These are phyloP conservation scores for Papilio helenus DNA, from an alignment of 1,140 invertebrate genomes.

Conservation along the genomic window DNA sequence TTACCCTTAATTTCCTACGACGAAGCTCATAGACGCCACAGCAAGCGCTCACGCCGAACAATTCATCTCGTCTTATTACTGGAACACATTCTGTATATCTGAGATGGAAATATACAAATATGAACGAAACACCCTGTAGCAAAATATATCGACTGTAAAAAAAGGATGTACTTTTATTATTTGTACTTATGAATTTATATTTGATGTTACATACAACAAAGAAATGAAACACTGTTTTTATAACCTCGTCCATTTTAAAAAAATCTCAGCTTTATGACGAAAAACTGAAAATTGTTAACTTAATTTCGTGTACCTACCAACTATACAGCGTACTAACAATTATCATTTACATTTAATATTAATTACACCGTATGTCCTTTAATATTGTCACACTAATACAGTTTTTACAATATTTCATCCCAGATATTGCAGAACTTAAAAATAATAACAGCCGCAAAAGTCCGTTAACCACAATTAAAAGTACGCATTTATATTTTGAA, in stretches of 20 bases:
- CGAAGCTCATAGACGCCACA: conserved; percentile 76
- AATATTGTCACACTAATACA: conserved; percentile 79
- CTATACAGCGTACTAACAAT: conserved; percentile 63
- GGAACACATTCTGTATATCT: conserved; percentile 76
- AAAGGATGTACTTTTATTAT: neutral
- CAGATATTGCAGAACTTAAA: conserved; percentile 75
- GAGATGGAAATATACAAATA: conserved; percentile 66
- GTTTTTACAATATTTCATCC: conserved; percentile 68
- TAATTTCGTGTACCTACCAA: conserved; percentile 56
- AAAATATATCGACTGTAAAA: neutral
- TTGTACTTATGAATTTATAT: conserved; percentile 1
- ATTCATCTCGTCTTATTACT: conserved; percentile 54
- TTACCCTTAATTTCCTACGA: conserved; percentile 77
- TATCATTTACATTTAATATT: conserved; percentile 51
- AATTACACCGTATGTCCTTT: conserved; percentile 51
- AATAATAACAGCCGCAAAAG: conserved; percentile 63
- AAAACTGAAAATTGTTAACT: neutral
- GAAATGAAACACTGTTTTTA: neutral
- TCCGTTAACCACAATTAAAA: conserved; percentile 58
- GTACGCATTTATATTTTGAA: conserved; percentile 55
- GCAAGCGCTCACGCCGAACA: conserved; percentile 61
- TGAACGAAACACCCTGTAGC: conserved; percentile 4
- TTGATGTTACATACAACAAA: neutral
- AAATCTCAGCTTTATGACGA: neutral
- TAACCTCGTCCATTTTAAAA: neutral